phyloP scores from a whole-genome alignment of 2,888 invertebrate genomes.

The Trisateles emortualis region DNA sequence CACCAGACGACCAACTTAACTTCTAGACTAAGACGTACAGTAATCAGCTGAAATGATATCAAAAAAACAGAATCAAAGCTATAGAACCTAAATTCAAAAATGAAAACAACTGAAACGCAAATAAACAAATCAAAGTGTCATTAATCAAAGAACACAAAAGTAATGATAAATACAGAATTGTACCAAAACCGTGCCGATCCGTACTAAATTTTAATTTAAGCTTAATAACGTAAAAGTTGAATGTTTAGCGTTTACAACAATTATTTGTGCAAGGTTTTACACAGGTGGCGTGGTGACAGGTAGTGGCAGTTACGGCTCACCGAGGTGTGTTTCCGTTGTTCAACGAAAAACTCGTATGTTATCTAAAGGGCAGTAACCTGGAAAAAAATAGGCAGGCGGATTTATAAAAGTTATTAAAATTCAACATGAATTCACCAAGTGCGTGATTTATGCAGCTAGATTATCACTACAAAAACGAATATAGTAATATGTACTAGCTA shows the following conservation, averaged over 20 bases:
- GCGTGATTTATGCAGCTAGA: too few relatives aligned
- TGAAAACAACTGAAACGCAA: slow-evolving; percentile 45
- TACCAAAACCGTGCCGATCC: slow-evolving; percentile 37
- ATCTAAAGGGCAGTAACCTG: not conserved
- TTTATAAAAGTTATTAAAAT: too few relatives aligned
- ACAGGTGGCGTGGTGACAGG: slow-evolving; percentile 60
- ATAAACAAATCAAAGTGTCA: slow-evolving; percentile 46
- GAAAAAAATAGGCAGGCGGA: not conserved
- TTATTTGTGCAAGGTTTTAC: slow-evolving; percentile 54
- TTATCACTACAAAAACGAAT: too few relatives aligned
- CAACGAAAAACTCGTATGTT: not conserved
- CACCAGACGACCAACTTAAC: too few relatives aligned
- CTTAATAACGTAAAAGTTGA: slow-evolving; percentile 52
- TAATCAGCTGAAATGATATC: too few relatives aligned
- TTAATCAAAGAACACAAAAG: slow-evolving; percentile 60
- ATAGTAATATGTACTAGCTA: too few relatives aligned
- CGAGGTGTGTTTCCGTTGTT: slow-evolving; percentile 38
- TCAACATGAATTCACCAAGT: too few relatives aligned
- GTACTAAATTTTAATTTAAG: slow-evolving; percentile 57
- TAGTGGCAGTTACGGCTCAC: slow-evolving; percentile 60
- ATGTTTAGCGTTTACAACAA: slow-evolving; percentile 53
- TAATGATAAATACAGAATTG: slow-evolving; percentile 30
- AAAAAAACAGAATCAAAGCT: not conserved
- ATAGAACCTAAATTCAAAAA: slow-evolving; percentile 7
- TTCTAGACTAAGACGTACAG: too few relatives aligned